Percentiles rank a stretch among this genome's conserved stretches.
Evolutionary conservation across 92 coral and sea anemone genomes (phyloP).

Genomic region (Actinernus sp.): DNA sequence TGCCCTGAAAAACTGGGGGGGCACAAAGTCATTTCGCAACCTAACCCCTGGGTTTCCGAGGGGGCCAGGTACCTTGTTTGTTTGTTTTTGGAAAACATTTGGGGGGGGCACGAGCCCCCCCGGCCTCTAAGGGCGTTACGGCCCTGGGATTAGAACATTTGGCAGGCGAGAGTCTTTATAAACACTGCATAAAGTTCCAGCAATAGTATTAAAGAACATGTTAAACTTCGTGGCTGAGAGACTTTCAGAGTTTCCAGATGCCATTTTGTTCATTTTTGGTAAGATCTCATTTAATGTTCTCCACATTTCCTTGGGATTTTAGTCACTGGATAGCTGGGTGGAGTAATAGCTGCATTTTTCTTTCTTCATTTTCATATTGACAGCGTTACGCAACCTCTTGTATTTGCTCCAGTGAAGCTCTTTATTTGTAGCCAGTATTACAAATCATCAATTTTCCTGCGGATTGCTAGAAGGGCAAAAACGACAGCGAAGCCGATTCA

Average conservation of each 20-base stretch:
- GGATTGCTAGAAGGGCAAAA: no score
- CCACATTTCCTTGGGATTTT: slow-evolving; percentile 67
- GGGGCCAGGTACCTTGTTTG: no score
- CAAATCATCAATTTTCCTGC: no score
- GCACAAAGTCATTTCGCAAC: no score
- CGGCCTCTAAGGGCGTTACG: no score
- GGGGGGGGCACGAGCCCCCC: no score
- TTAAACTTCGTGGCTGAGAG: slow-evolving; percentile 49
- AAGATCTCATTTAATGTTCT: slow-evolving; percentile 38
- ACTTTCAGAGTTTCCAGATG: neutral
- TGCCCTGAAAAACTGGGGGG: no score
- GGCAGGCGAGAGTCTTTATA: slow-evolving; percentile 32
- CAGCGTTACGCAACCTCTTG: slow-evolving; percentile 26
- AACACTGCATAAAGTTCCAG: slow-evolving; percentile 50
- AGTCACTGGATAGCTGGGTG: slow-evolving; percentile 32
- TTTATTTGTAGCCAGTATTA: no score
- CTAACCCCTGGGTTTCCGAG: no score
- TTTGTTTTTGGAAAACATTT: no score
- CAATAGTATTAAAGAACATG: slow-evolving; percentile 57
- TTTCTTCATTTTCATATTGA: slow-evolving; percentile 9
- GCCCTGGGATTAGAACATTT: slow-evolving; percentile 21
- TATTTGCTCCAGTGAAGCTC: slow-evolving; percentile 42
- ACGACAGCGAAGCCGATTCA: no score
- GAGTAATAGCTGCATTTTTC: slow-evolving; percentile 43
- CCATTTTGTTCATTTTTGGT: slow-evolving; percentile 24